These are phyloP conservation scores for Pterois miles DNA, from an alignment of 2,797 vertebrate species.

Conservation along the genomic window DNA sequence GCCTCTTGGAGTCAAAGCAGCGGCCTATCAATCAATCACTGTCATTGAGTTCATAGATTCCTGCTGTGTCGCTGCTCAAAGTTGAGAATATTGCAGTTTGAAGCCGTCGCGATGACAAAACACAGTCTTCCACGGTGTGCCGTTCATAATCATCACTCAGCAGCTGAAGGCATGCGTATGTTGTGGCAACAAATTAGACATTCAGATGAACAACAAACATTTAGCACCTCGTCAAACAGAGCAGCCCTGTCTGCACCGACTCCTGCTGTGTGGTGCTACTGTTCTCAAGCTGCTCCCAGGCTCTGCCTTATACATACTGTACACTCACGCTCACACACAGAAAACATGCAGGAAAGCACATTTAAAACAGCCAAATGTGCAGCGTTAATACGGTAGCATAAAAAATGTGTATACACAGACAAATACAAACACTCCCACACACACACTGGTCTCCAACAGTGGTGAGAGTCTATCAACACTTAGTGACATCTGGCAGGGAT, in stretches of 20 bases:
- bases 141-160: constrained; percentile 65
- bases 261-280: constrained; percentile 69
- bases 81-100: constrained; percentile 50
- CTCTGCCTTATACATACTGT: constrained; percentile 45
- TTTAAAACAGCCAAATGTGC: constrained; percentile 22
- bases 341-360: constrained; percentile 14
- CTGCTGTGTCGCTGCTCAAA: constrained; percentile 40
- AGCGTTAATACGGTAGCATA: neutral
- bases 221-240: constrained; percentile 79
- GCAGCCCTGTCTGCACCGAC: constrained; percentile 62
- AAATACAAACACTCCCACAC: constrained; percentile 63
- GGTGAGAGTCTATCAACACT: constrained; percentile 75
- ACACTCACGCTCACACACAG: constrained; percentile 31
- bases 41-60: constrained; percentile 49
- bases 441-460: constrained; percentile 59
- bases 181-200: constrained; percentile 76
- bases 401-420: constrained; percentile 28
- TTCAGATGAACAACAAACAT: constrained; percentile 77
- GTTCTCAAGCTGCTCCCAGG: constrained; percentile 68
- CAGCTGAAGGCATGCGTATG: constrained; percentile 70
- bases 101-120: constrained; percentile 55
- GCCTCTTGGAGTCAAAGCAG: constrained; percentile 25
- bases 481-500: constrained; percentile 88
- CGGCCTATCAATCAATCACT: constrained; percentile 55
- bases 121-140: constrained; percentile 47